Base-by-base conservation (phyloP, 2,888 invertebrate genomes). In the Melolontha melolontha region DNA sequence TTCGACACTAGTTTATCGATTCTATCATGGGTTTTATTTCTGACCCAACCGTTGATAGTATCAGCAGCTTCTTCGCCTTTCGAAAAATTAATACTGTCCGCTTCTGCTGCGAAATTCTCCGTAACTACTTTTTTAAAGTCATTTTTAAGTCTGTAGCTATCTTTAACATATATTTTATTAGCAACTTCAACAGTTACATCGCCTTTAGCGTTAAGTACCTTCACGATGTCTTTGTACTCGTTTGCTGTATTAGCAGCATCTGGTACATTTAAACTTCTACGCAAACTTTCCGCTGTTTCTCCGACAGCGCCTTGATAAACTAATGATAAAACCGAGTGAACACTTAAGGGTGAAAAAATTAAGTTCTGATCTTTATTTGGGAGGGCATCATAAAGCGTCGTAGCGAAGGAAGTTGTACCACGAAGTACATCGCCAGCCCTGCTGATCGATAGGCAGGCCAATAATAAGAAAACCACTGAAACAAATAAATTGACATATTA, bases 31-130 rank as follows among this genome's bases (percentile, higher is more conserved):
- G 97, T 98, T 77, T 93, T 88, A 4, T 87, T 80, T 77, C 90
- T 90, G 41, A 91, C 94, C 94, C 96, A 96, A 34, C 81, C 75
- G 79, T 97, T 98, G 52, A 98, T 95, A 0, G 79, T 80, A 2
- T 80, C 72, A 0, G 88, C 86, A 0, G 89, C 86, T 22, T 78
- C 81, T 1, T 75, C 76, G 0, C 85, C 79, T 29, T 87, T 72
- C 0, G 66, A 74, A 74, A 95, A 95, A 76, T 93, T 80, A 0
- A 93, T 71, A 51, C 84, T 83, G 75, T 91, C 86, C 5, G 90
- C 86, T 29, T 86, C 87, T 0, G 92, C 88, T 47, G 86, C 83
- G 77, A 93, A 94, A 34, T 87, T 84, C 49, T 88, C 85, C 6
- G 84, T 77, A 0, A 91, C 88, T 49, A 89, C 82, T 5, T 85